Evolutionary conservation across 2,113 vertebrate species (phyloP), one percentile per base, ranked within the genome.

Genomic region (Climacteris rufus): DNA sequence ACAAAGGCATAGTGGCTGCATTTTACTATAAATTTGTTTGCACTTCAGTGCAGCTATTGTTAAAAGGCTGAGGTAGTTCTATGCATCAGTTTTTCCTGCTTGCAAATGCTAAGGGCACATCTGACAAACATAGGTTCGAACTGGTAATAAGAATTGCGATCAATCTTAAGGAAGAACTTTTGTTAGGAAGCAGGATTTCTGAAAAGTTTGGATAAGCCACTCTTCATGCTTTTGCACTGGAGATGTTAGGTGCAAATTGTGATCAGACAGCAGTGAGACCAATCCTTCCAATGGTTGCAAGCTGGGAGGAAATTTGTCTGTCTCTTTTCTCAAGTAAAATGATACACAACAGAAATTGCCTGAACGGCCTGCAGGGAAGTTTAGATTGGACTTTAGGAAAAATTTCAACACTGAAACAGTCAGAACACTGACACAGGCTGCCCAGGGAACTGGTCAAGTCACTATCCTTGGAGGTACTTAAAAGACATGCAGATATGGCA

Each of bases 401-500:
- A 66, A n/a, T 1, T 37, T 56, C 45, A 47, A 2, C 30, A n/a
- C 37, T 42, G 7, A 56, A 80, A 57, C 4, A 15, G 7, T 57
- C 28, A 65, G 9, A 31, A 24, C 7, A 18, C 11, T 61, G 47
- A 13, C 87, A 66, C 20, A 61, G 27, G 7, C 8, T 66, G 9
- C 14, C 42, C 33, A 28, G 30, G 33, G 22, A 80, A 76, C 19
- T 47, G 22, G 11, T 45, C 79, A 66, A 79, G 30, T 79, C 45
- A 44, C 42, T 15, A 37, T 56, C 25, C 23, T 53, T 57, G 42
- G 8, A 37, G 20, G 11, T 25, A 57, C 57, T 83, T 63, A 57
- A 68, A 61, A 56, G 21, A 27, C 3, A 1, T 0, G 1, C 30
- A 75, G 49, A 22, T 2, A 1, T 17, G 18, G 15, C 11, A 5